A percentile compares a stretch with the other conserved stretches of the same genome.
Conservation (phyloP, 2,113 vertebrate genomes). For the Nothocercus nigrocapillus region DNA sequence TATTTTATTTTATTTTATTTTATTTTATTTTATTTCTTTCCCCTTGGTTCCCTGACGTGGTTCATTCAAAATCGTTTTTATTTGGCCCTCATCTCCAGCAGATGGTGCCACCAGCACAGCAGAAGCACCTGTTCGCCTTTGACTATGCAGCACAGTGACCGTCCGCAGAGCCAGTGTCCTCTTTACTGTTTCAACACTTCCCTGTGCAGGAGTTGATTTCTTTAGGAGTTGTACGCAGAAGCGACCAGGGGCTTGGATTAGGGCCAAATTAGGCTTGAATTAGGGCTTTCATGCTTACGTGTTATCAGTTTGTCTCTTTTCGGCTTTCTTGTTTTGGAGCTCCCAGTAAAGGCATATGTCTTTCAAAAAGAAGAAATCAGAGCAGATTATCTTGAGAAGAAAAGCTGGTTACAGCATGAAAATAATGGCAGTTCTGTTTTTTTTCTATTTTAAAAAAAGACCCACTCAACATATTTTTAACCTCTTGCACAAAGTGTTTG, state of each 20-base stretch:
- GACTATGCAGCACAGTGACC: fast-evolving
- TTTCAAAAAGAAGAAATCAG: background rate
- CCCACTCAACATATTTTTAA: background rate
- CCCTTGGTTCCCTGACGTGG: background rate
- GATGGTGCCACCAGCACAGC: slow-evolving; percentile 29
- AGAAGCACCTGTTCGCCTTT: background rate
- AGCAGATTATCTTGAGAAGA: background rate
- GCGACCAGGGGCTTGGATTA: background rate
- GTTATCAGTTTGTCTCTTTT: background rate
- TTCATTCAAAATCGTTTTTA: fast-evolving
- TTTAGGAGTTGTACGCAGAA: background rate
- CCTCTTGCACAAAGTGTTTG: fast-evolving
- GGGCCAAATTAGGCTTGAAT: too few species aligned
- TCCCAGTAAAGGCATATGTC: fast-evolving
- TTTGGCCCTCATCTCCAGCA: background rate
- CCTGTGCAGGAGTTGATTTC: background rate
- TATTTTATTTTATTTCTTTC: too few species aligned
- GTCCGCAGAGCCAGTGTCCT: fast-evolving
- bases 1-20: background rate
- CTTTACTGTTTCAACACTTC: background rate
- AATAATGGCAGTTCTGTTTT: background rate
- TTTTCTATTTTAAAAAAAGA: too few species aligned
- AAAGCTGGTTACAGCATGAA: background rate
- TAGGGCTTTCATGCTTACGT: fast-evolving
- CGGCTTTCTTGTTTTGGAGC: background rate